A percentile compares a stretch with the other conserved stretches of the same genome.
These are phyloP conservation scores for Litoditis marina DNA, from an alignment of 2,888 invertebrate species.

Conservation along the genomic window DNA sequence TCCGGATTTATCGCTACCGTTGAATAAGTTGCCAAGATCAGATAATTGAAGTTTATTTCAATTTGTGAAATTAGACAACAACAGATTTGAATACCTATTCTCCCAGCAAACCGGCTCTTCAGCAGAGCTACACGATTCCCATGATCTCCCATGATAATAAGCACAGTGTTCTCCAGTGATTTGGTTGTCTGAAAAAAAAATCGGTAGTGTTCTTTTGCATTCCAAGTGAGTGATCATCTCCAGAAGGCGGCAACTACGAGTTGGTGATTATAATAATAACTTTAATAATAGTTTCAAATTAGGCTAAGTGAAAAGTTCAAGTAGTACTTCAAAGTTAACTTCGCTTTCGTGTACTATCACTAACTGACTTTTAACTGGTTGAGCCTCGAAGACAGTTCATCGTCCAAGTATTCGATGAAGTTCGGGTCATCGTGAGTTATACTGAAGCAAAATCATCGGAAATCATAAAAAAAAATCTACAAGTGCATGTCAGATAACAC, in stretches of 20 bases:
- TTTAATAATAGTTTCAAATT: too few species aligned
- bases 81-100: conserved; percentile 19
- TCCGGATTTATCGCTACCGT: too few species aligned
- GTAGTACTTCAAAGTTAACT: too few species aligned
- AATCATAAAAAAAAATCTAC: not conserved
- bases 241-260: too few species aligned
- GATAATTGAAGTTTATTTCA: too few species aligned
- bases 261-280: too few species aligned
- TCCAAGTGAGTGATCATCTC: too few species aligned
- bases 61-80: too few species aligned
- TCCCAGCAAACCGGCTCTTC: conserved; percentile 32
- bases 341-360: not conserved
- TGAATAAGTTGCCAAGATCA: too few species aligned
- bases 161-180: conserved; percentile 30
- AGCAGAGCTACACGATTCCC: conserved; percentile 36
- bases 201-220: too few species aligned
- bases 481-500: too few species aligned
- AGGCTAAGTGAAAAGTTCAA: too few species aligned
- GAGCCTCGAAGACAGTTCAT: conserved; percentile 22
- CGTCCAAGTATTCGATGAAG: conserved; percentile 26
- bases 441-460: conserved; percentile 13
- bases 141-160: conserved; percentile 44
- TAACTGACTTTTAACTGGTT: conserved; percentile 18
- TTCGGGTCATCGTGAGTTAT: conserved; percentile 39
- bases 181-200: conserved; percentile 24